A percentile compares a stretch with the other conserved stretches of the same genome.
Evolutionary conservation across 2,113 vertebrate genomes (phyloP).

Genomic region (Crotophaga sulcirostris): DNA sequence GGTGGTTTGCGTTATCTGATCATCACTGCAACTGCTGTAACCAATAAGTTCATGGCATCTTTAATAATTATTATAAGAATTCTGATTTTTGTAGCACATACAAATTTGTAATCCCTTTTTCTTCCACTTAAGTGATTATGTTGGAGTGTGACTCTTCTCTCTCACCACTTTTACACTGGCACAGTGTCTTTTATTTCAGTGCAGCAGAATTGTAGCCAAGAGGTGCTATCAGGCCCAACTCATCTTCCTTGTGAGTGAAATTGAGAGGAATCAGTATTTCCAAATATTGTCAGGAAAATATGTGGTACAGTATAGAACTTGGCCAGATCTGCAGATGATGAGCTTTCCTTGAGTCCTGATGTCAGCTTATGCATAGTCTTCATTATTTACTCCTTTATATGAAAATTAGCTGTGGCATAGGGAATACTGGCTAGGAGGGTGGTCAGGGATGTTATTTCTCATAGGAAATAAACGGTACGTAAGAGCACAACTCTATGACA

Average conservation of each 20-base stretch:
- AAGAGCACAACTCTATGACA: neutral
- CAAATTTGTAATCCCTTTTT: neutral
- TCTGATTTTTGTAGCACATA: neutral
- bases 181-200: neutral
- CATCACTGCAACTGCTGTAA: neutral
- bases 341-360: neutral
- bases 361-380: neutral
- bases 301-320: neutral
- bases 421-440: neutral
- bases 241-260: neutral
- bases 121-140: neutral
- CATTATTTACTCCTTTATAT: neutral
- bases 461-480: neutral
- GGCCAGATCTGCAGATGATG: neutral
- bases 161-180: neutral
- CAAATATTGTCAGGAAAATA: neutral
- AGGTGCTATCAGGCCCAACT: neutral
- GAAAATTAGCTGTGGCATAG: neutral
- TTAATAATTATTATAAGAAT: neutral
- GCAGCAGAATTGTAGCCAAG: neutral
- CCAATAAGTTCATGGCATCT: neutral
- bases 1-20: neutral
- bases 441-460: neutral
- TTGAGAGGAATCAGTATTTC: neutral
- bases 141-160: neutral